Evolutionary conservation across 2,888 invertebrate genomes (phyloP), one percentile per base, ranked within the genome.

Genomic region (Macroteleia sp.): DNA sequence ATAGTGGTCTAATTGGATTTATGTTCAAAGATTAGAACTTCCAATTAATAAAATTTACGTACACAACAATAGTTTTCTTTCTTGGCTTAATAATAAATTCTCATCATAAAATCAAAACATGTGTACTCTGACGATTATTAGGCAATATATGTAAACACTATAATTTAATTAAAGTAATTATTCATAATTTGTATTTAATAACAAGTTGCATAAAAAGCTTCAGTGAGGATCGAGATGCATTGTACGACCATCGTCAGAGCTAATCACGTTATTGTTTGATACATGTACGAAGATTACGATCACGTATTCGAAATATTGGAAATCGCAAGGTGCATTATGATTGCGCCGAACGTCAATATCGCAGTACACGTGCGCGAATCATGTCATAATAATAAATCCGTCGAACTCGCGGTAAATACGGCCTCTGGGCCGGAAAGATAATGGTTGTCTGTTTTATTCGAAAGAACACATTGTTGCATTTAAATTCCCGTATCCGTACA

Each of bases 401-500:
- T 14, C 19, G 36, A 50, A 30, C n/a, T n/a, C n/a, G n/a, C 56
- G 14, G 44, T 54, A 67, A 56, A 56, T 20, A 39, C 36, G 17
- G 16, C 17, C 17, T 22, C 20, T 14, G 39, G 39, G 19, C 19
- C 12, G 1, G 32, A n/a, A 25, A 67, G 42, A 66, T 64, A 64
- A 64, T 64, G 34, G 56, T 41, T 44, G 28, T 20, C 22, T 57
- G 39, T 56, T 67, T 56, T 57, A 48, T 67, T 67, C 46, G 30
- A 32, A 16, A 2, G 48, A 67, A 67, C 39, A 57, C 48, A 39
- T 67, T 48, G 39, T 67, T 69, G 19, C 39, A 69, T 69, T 59
- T 41, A 46, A 69, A 57, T 57, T 39, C 9, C 12, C 41, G 20
- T 39, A 57, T 52, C 16, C 57, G 56, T 41, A 41, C 32, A 30